Conservation (phyloP, 2,113 vertebrate genomes). For the Phalacrocorax pelagicus region DNA sequence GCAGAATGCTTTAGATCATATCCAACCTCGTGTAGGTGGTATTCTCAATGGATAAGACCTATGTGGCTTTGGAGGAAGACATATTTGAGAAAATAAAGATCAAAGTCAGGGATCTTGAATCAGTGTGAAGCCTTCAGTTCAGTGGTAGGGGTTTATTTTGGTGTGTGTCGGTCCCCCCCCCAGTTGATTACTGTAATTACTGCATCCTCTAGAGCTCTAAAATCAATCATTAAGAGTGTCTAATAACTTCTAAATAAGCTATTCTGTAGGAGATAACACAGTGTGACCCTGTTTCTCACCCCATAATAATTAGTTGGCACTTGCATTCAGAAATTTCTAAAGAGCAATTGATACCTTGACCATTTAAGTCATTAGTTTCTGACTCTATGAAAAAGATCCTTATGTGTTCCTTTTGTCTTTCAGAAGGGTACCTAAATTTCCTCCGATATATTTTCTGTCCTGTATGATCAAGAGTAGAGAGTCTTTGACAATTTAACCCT, state of each 20-base stretch:
- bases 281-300: neutral
- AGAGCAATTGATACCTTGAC: neutral
- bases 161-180: no score
- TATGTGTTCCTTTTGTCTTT: neutral
- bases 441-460: conserved; percentile 9
- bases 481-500: conserved; percentile 8
- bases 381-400: neutral
- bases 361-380: neutral
- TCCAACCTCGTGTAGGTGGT: neutral
- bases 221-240: neutral
- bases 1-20: neutral
- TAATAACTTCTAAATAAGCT: conserved; percentile 1
- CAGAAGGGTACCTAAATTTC: conserved; percentile 17
- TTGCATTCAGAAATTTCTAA: neutral
- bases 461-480: conserved; percentile 23
- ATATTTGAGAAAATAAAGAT: neutral
- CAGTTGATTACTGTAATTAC: neutral
- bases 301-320: neutral
- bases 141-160: neutral
- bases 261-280: neutral
- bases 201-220: neutral
- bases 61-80: neutral
- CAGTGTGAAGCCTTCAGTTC: neutral
- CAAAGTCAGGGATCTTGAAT: neutral
- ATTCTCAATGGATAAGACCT: neutral